Evolutionary conservation across 2,113 vertebrate genomes (phyloP).

Genomic region (Pangasianodon hypophthalmus): DNA sequence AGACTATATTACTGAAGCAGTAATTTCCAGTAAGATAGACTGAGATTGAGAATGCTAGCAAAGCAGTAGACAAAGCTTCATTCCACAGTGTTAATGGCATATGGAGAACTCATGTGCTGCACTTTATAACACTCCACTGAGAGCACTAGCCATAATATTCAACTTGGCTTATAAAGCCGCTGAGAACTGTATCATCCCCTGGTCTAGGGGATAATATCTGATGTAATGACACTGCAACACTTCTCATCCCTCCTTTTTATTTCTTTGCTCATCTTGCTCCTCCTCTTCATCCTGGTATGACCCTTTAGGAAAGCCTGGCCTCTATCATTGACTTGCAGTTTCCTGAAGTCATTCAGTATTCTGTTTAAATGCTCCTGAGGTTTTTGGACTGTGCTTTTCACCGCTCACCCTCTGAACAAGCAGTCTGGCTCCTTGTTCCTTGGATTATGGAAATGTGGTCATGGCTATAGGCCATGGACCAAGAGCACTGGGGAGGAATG

Average conservation of each 20-base stretch:
- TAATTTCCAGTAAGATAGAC: slow-evolving; percentile 60
- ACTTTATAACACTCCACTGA: slow-evolving; percentile 15
- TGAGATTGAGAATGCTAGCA: slow-evolving; percentile 37
- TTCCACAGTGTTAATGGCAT: slow-evolving; percentile 22
- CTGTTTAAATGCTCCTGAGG: slow-evolving; percentile 62
- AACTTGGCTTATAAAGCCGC: background rate
- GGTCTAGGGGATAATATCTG: background rate
- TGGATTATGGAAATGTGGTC: slow-evolving; percentile 58
- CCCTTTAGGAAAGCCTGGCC: slow-evolving; percentile 50
- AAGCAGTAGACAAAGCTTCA: slow-evolving; percentile 13
- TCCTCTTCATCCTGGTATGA: slow-evolving; percentile 52
- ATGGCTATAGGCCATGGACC: slow-evolving; percentile 38
- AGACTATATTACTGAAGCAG: background rate
- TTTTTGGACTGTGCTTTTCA: slow-evolving; percentile 62
- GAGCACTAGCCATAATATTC: slow-evolving; percentile 12
- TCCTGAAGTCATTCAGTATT: slow-evolving; percentile 68
- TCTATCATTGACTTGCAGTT: slow-evolving; percentile 47
- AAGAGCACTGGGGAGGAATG: slow-evolving; percentile 22
- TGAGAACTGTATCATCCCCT: background rate
- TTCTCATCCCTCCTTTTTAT: background rate
- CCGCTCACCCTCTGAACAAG: slow-evolving; percentile 37
- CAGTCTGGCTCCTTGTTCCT: slow-evolving; percentile 36
- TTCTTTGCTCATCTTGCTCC: background rate
- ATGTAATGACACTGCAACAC: background rate
- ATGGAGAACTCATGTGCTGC: slow-evolving; percentile 14